A percentile compares a stretch with the other conserved stretches of the same genome.
Conservation (phyloP, 2,888 invertebrate genomes). For the Drosophila flavopinicola region DNA sequence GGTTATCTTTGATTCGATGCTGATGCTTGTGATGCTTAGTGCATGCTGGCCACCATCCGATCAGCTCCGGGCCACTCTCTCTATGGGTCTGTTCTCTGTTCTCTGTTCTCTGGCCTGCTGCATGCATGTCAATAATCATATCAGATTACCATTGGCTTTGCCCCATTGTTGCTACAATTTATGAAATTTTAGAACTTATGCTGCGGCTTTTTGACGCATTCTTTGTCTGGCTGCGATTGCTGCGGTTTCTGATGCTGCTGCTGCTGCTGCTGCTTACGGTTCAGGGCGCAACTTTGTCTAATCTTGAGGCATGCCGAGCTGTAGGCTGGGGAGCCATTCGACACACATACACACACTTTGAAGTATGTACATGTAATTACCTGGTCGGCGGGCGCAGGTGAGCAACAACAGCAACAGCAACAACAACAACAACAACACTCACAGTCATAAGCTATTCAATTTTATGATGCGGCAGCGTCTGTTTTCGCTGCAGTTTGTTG, state of each 20-base stretch:
- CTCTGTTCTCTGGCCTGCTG: slow-evolving; percentile 22
- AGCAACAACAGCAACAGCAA: slow-evolving; percentile 19
- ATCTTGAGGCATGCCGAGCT: slow-evolving; percentile 40
- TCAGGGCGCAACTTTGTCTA: slow-evolving; percentile 53
- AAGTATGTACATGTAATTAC: slow-evolving; percentile 38
- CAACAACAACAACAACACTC: slow-evolving; percentile 36
- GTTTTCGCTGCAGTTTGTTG: slow-evolving; percentile 6
- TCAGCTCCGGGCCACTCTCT: slow-evolving; percentile 8
- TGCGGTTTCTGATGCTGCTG: slow-evolving; percentile 45
- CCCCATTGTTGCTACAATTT: slow-evolving; percentile 77
- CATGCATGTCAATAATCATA: slow-evolving; percentile 78
- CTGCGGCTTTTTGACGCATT: slow-evolving; percentile 78
- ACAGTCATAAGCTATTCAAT: slow-evolving; percentile 49
- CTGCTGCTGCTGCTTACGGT: slow-evolving; percentile 16
- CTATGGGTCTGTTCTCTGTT: slow-evolving; percentile 1
- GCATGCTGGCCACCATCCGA: slow-evolving; percentile 20
- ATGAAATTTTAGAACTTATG: slow-evolving; percentile 78
- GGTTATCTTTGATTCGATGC: slow-evolving; percentile 70
- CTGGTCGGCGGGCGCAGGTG: slow-evolving; percentile 33
- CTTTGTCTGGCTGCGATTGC: slow-evolving; percentile 57
- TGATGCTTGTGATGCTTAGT: slow-evolving; percentile 27
- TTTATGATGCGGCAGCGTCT: slow-evolving; percentile 45
- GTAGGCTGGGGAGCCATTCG: not conserved
- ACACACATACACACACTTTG: slow-evolving; percentile 1
- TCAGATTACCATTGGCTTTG: slow-evolving; percentile 78